Base-by-base conservation (phyloP, 2,113 vertebrate genomes). In the Cheilinus undulatus region DNA sequence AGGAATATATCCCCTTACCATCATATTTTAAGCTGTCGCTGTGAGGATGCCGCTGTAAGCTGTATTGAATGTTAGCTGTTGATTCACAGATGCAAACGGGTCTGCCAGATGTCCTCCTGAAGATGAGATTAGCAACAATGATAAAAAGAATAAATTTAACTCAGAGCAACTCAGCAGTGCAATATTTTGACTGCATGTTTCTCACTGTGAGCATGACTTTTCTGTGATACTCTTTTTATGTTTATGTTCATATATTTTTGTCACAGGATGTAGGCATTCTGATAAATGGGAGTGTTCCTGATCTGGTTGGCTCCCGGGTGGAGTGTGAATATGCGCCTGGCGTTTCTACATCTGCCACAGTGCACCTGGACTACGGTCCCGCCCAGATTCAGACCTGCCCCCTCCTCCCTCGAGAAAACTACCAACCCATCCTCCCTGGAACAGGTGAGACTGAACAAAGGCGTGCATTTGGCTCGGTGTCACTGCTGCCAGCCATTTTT, bases 231-330 rank as follows among this genome's bases (percentile, higher is more conserved):
- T n/a, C n/a, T 36, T 67, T 77, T 52, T 26, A 51, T 51, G 24
- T 24, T 27, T 24, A 24, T 52, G 7, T 77, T 0, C 80, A 24
- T 65, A 48, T 80, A 24, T 69, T 69, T 69, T 27, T 34, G 54
- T 59, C 5, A 26, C 84, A 97, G 97, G 90, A 92, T 48, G 94
- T 99, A 70, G 96, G 98, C 65, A 96, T 99, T 69, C 94, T 97
- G 88, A 95, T 99, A 78, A 94, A 96, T 1, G 98, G 98, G 68
- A 97, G 95, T 23, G 94, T 99, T 65, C 97, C 98, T 0, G 95
- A 95, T 84, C 91, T 99, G 83, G 92, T 89, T 0, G 95, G 94
- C 67, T 95, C 95, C 78, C 86, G 89, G n/a, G 96, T 98, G 87
- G 92, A 95, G 38, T 99, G 98, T 65, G 95, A 97, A 90, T 99